Base-by-base conservation (phyloP, 1,140 invertebrate species). In the Caenorhabditis remanei region DNA sequence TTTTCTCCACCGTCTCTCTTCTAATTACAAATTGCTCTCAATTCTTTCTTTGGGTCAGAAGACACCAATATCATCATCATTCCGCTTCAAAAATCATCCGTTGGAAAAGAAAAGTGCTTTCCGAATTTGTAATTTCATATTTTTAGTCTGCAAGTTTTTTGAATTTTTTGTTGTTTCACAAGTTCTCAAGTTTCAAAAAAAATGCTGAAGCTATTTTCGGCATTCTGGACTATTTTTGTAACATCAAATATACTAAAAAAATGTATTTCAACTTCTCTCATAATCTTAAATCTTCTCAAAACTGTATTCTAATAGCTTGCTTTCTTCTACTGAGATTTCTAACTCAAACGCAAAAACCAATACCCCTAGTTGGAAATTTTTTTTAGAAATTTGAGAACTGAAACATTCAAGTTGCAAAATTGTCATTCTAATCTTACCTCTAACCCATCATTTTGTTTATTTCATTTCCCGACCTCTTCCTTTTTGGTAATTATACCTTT, bases 21-120 rank as follows among this genome's bases (percentile, higher is more conserved):
- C 48, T 58, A 84, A 61, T 61, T 61, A 56, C 41, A 43, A 61
- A 61, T 40, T 61, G 53, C 84, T 85, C 84, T 19, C 40, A 16
- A 14, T 56, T 32, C 41, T 14, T 53, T 56, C 32, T 40, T 67
- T 61, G 79, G 83, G 58, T 48, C 65, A 43, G 14, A 46, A 71
- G 32, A 32, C 32, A 71, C 32, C 55, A 58, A 83, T 58, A 83
- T 24, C 32, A 32, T 32, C 32, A 32, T 32, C 83, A 63, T 58
- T 84, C 55, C 83, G 55, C 53, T 58, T 84, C 83, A 61, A 61
- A 61, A 46, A 53, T 50, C 14, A 11, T 82, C 75, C 46, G 7
- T 32, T 83, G 8, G n/a, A n/a, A 71, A 14, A 24, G 9, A 5
- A 32, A 32, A 32, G 32, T 32, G 63, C 11, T 5, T 75, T 19